Base-by-base conservation (phyloP, 2,113 vertebrate genomes). In the Campylorhamphus procurvoides region DNA sequence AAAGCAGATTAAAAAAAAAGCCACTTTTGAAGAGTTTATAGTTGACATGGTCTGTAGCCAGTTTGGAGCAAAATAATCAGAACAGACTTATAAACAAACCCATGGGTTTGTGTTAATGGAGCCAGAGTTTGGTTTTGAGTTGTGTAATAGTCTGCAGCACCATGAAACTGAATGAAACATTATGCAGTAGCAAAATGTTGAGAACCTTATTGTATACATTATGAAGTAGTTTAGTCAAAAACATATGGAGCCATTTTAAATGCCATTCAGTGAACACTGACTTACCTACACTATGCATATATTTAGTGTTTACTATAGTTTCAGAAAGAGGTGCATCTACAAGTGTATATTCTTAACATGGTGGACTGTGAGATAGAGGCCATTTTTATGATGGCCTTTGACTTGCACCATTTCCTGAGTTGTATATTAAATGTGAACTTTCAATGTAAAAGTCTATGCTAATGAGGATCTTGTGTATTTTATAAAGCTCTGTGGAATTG, bases 201-300 rank as follows among this genome's bases (percentile, higher is more conserved):
- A 92, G 59, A 58, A 60, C 44, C 85, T 92, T 28, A 82, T n/a
- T 79, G 81, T 87, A 58, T 77, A 49, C 31, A 25, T 93, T 82
- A 82, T 31, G 47, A 87, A 95, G 88, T 18, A 82, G 60, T 84
- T 85, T 35, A 82, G 58, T 85, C 75, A 56, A 79, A 93, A 90
- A 58, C 78, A 90, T 82, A 87, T 53, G 75, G 87, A 90, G 71
- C 49, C 75, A 40, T 91, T 93, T 93, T 58, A 94, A 91, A 91
- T 67, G 40, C 37, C 82, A 73, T 83, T 93, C 62, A n/a, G 62
- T 62, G 68, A 64, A 44, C 79, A 53, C 20, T 49, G 62, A 27
- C 67, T 90, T 76, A 80, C 62, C 87, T 67, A 58, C 46, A 16
- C 37, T 35, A 18, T 31, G 27, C 3, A 15, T 72, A 24, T 84